Evolutionary conservation across 2,113 vertebrate species (phyloP).

Genomic region (Pelecanoides urinatrix): DNA sequence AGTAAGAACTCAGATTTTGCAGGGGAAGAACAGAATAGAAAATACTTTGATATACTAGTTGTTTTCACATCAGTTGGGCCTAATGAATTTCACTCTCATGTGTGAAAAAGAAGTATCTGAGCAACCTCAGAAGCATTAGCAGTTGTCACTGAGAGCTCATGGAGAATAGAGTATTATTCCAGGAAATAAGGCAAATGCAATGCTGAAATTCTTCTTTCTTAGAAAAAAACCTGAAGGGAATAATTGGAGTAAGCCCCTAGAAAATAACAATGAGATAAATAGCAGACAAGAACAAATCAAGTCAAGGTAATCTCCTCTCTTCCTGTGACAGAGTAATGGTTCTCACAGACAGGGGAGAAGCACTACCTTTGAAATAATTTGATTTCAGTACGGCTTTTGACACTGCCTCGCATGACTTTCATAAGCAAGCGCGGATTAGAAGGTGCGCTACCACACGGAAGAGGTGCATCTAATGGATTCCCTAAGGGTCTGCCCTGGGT

Average conservation of each 20-base stretch:
- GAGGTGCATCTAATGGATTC: not conserved
- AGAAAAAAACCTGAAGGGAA: not conserved
- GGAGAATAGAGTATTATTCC: not conserved
- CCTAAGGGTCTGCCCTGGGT: not conserved
- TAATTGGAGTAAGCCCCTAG: not conserved
- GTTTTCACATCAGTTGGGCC: not conserved
- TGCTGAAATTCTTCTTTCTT: not conserved
- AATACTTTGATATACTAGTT: not conserved
- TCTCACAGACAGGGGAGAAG: not conserved
- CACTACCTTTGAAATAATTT: not conserved
- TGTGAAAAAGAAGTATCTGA: not conserved
- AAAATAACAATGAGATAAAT: not conserved
- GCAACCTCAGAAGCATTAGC: not conserved
- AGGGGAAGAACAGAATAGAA: not conserved
- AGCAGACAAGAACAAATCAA: not conserved
- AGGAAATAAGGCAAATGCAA: not conserved
- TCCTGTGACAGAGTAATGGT: not conserved
- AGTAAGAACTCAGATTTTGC: not conserved
- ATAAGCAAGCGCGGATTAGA: not conserved
- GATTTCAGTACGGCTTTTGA: not conserved
- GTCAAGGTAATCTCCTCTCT: not conserved
- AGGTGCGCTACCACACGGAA: not conserved
- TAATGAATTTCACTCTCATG: not conserved
- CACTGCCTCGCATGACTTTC: accelerated
- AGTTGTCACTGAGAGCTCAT: not conserved